Conservation (phyloP, 2,797 vertebrate species). For the Neolamprologus multifasciatus region DNA sequence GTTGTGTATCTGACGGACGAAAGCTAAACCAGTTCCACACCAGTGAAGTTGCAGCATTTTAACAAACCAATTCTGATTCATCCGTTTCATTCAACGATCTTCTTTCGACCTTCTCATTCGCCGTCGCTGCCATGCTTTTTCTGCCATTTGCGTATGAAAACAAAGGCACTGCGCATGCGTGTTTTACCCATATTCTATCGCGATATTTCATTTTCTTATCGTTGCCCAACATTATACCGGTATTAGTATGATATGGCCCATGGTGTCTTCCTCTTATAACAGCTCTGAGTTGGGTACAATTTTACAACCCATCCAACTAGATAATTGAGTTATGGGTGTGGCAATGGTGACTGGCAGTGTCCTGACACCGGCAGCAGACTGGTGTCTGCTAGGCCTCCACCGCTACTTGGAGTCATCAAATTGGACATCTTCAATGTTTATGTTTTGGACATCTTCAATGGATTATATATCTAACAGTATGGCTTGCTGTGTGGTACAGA, state of each 20-base stretch:
- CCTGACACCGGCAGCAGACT: neutral
- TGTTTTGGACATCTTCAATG: neutral
- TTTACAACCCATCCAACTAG: neutral
- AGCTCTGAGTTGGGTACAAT: neutral
- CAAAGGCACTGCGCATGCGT: neutral
- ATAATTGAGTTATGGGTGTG: neutral
- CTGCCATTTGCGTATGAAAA: too few species aligned
- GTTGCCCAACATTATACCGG: neutral
- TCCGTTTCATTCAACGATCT: neutral
- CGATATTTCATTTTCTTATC: neutral
- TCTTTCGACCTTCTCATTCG: fast-evolving
- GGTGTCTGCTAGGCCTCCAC: neutral
- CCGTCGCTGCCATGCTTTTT: too few species aligned
- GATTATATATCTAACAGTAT: neutral
- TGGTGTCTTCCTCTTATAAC: neutral
- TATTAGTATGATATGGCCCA: neutral
- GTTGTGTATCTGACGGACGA: fast-evolving
- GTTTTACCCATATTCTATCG: neutral
- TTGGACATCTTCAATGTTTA: neutral
- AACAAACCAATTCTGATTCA: fast-evolving
- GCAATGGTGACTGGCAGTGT: neutral
- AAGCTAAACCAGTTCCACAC: neutral
- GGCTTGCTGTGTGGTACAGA: neutral
- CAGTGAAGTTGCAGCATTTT: neutral
- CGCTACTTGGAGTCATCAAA: neutral